A percentile compares a stretch with the other conserved stretches of the same genome.
These are phyloP conservation scores for Ibidorhyncha struthersii DNA, from an alignment of 2,113 vertebrate genomes.

Conservation along the genomic window DNA sequence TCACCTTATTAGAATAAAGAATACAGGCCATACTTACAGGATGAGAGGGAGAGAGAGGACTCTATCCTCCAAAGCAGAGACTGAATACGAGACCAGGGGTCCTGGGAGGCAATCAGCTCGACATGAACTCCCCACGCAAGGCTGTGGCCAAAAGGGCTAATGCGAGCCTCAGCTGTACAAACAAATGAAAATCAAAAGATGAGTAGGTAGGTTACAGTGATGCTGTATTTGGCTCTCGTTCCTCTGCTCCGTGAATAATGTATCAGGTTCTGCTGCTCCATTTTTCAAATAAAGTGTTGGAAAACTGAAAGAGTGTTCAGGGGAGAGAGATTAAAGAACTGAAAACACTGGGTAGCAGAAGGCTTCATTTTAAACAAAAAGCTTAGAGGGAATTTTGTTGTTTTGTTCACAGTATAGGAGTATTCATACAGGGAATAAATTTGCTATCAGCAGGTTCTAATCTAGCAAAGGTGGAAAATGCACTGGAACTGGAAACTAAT, in stretches of 20 bases:
- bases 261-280: neutral
- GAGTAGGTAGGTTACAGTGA: slow-evolving; percentile 7
- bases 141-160: slow-evolving; percentile 45
- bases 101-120: slow-evolving; percentile 37
- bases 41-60: slow-evolving; percentile 68
- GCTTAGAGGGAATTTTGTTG: neutral
- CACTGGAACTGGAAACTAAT: neutral
- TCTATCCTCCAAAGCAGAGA: slow-evolving; percentile 59
- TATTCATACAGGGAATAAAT: neutral
- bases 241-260: neutral
- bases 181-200: slow-evolving; percentile 52
- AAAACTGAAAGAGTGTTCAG: neutral
- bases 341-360: neutral
- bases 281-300: neutral
- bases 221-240: neutral
- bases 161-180: slow-evolving; percentile 30
- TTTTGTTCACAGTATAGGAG: neutral
- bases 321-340: neutral
- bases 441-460: neutral
- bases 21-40: slow-evolving; percentile 46
- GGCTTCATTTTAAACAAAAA: neutral
- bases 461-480: neutral
- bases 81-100: slow-evolving; percentile 4
- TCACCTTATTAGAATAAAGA: neutral
- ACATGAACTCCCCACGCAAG: slow-evolving; percentile 48